Conservation (phyloP, 1,140 invertebrate genomes). For the Planococcus citri region DNA sequence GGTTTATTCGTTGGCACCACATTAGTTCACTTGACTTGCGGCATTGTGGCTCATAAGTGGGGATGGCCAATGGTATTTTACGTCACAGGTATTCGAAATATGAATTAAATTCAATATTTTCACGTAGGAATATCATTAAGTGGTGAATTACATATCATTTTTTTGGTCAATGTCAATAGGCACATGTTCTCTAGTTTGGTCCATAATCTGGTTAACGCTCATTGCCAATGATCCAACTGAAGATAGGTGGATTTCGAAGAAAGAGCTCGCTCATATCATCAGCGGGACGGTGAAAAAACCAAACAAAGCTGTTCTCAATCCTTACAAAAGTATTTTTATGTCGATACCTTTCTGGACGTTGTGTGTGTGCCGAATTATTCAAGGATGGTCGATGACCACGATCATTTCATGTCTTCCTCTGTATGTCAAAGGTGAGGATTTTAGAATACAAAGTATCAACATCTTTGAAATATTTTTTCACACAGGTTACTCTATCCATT, state of each 20-base stretch:
- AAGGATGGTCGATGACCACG: background rate
- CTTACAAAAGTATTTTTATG: background rate
- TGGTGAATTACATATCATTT: too few species aligned
- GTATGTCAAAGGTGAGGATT: background rate
- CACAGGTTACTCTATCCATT: too few species aligned
- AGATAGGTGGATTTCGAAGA: background rate
- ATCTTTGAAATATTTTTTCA: too few species aligned
- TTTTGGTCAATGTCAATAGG: background rate
- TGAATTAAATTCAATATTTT: too few species aligned
- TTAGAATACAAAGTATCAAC: background rate
- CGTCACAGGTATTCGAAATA: slow-evolving; percentile 41
- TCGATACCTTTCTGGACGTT: background rate
- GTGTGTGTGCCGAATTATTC: background rate
- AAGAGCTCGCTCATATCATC: background rate
- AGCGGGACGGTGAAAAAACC: background rate
- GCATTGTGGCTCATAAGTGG: background rate
- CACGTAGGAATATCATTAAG: too few species aligned
- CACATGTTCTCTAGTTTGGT: background rate
- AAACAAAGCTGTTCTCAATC: background rate
- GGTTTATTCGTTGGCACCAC: slow-evolving; percentile 41
- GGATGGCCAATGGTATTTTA: slow-evolving; percentile 59
- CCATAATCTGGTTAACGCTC: background rate
- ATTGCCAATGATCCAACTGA: background rate
- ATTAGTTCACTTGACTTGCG: background rate
- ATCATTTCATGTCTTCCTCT: background rate